Evolutionary conservation across 2,113 vertebrate species (phyloP), one percentile per base, ranked within the genome.

Genomic region (Barbus barbus): DNA sequence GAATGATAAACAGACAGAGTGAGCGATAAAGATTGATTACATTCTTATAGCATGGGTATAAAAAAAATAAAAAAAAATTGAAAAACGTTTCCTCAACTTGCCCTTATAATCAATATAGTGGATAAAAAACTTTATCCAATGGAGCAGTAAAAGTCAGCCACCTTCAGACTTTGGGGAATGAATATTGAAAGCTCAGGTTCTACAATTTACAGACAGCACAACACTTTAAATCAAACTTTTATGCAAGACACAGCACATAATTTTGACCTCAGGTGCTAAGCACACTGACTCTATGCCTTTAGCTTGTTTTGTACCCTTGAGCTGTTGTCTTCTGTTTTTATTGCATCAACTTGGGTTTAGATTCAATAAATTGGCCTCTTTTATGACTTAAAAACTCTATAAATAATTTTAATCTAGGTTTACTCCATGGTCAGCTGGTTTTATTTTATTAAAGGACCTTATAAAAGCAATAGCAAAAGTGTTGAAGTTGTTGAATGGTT

Each of bases 71-170:
- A 36, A 5, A 33, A 33, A 33, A 33, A 38, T 1, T 1, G 1
- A 44, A 2, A 58, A 46, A 63, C 24, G n/a, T n/a, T 75, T 58
- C 20, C 38, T n/a, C 18, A 78, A 65, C 38, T 31, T 71, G 7
- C 31, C 20, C 56, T 36, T 41, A 31, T 14, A 77, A 84, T 83
- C 76, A 46, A 65, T 85, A 88, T 58, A 14, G 48, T 16, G 41
- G 61, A 77, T 71, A 86, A 77, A 81, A 87, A 76, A 85, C 83
- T 67, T 75, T 61, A 80, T 58, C 58, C n/a, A 51, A 18, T 7
- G 20, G 9, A n/a, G 81, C 16, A 48, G 58, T 71, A 69, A 80
- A 83, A 71, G 78, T 86, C 58, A 41, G 51, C 33, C 53, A 24
- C 38, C n/a, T 73, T 28, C 9, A 73, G 65, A 26, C 36, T 33